Evolutionary conservation across 2,113 vertebrate species (phyloP), one percentile per base, ranked within the genome.

Genomic region (Chinchilla lanigera): DNA sequence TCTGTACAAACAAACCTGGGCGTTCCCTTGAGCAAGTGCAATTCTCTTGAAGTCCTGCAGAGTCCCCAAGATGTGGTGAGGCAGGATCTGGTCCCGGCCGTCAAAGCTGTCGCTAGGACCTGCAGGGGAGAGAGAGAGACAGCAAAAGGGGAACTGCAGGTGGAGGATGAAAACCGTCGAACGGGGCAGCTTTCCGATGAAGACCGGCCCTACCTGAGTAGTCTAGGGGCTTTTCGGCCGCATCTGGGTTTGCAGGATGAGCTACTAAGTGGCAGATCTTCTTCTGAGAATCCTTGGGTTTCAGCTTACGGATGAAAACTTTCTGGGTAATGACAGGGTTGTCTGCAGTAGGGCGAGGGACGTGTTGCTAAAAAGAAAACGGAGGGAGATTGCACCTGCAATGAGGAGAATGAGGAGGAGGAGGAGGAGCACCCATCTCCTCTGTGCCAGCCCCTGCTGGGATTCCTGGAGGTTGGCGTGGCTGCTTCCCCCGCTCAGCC

Each of bases 41-140:
- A 99, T 99, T 96, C 89, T 98, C 97, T 89, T 99, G 52, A 99
- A 99, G 90, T 99, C 99, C 90, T 99, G 98, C 73, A 99, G 98
- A 94, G 95, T 99, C 94, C 99, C 99, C 98, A 99, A 98, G 95
- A 99, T 99, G 95, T 99, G 99, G 97, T 99, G 99, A 7, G 99
- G 98, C 94, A 99, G 98, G 97, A 99, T 97, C 98, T 99, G 98
- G 38, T 98, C 98, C 50, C 95, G 50, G 56, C 95, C 95, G 85
- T 98, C 98, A 77, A 98, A 98, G 41, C 41, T 96, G 13, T 98
- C 98, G 47, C 97, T 95, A 0, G 92, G 78, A 75, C 97, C 99
- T 99, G 65, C 14, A 44, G 28, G 12, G 9, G 35, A 91, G 95
- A 30, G 88, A 30, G 88, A 54, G 17, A 14, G 19, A 26, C 20